These are phyloP conservation scores for Eudasyphora cyanicolor DNA, from an alignment of 2,888 invertebrate genomes.

Conservation along the genomic window DNA sequence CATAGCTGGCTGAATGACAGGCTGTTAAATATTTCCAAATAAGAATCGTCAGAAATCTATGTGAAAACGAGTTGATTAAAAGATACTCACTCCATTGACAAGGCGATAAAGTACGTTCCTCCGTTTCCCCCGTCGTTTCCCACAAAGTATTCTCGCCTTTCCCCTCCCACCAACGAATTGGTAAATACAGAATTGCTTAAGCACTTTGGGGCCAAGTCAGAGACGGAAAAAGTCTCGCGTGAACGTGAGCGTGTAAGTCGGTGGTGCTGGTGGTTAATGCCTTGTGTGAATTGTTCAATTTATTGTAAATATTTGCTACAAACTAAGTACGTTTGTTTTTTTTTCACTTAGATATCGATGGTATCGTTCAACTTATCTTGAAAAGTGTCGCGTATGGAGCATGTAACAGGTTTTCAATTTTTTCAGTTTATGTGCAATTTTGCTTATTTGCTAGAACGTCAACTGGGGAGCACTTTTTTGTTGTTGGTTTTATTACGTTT, in stretches of 20 bases:
- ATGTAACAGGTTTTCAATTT: conserved; percentile 20
- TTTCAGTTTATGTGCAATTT: background rate
- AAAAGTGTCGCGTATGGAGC: background rate
- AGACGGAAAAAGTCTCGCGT: background rate
- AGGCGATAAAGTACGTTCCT: background rate
- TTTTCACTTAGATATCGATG: background rate
- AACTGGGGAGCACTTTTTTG: conserved; percentile 4
- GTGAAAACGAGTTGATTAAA: conserved; percentile 6
- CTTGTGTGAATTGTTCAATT: conserved; percentile 29
- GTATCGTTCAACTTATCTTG: background rate
- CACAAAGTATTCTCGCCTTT: background rate
- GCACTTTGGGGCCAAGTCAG: background rate
- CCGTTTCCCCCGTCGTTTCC: background rate
- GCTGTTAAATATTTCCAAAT: background rate
- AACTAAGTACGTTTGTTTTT: conserved; percentile 4
- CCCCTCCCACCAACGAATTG: background rate
- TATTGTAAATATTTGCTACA: conserved; percentile 54
- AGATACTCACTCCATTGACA: conserved; percentile 21
- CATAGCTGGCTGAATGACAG: no score
- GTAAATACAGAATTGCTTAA: background rate
- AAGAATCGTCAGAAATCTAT: conserved; percentile 1
- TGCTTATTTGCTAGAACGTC: no score
- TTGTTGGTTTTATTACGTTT: background rate
- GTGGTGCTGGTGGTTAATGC: background rate
- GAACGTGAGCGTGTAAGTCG: background rate